Evolutionary conservation across 2,888 invertebrate species (phyloP), one percentile per base, ranked within the genome.

Genomic region (Patella pellucida): DNA sequence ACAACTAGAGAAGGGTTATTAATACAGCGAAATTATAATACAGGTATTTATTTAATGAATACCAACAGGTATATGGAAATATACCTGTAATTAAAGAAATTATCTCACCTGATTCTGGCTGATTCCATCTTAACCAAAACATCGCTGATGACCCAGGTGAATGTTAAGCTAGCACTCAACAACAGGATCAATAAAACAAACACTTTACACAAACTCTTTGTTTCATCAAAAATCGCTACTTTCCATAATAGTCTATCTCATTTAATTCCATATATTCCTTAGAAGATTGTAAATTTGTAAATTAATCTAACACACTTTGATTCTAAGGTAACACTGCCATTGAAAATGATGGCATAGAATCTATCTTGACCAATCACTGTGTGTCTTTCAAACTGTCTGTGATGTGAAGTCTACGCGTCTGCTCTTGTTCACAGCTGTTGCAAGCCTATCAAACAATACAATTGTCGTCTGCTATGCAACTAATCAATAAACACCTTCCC

Each of bases 41-140:
- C 41, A 41, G 41, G 41, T 41, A 9, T 41, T 41, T 0, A 9
- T 41, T 41, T 41, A 41, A 41, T 41, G 41, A 9, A 41, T 41
- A 41, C 41, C 41, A 41, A 41, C 9, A 9, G 41, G 41, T 41
- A 41, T 7, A 41, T 41, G 4, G 41, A 41, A 41, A 41, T 41
- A 41, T 41, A 41, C 41, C 41, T 41, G 41, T 41, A 41, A 41
- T 41, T 41, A 41, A 41, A 7, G 23, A 56, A n/a, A 56, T 56
- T 23, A 62, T 62, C 62, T 62, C 62, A 62, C 62, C 62, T 62
- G 62, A 19, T 62, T 62, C 62, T 12, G 62, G 62, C 14, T 62
- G 62, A 62, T 62, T 62, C 62, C 62, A 62, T 19, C 62, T 23
- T 62, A 62, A 62, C 62, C 62, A 62, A 62, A 62, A 62, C 62